These are phyloP conservation scores for Microcaecilia unicolor DNA, from an alignment of 2,797 vertebrate genomes.

Conservation along the genomic window DNA sequence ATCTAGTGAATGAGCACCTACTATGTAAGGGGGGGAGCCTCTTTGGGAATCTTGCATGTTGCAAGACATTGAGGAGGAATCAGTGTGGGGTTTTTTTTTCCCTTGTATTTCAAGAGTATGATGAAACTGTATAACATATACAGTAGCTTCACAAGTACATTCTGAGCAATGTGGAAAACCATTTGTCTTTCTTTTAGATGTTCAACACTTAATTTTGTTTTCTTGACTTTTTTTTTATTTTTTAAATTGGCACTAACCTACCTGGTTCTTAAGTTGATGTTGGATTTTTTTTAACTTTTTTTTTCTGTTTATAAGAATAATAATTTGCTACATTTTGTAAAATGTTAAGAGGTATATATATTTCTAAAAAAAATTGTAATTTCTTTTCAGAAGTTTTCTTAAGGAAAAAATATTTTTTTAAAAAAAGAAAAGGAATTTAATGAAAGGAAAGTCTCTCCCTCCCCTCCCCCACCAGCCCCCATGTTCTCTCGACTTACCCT, in stretches of 20 bases:
- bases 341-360: conserved; percentile 76
- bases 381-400: conserved; percentile 84
- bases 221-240: conserved; percentile 53
- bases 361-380: conserved; percentile 74
- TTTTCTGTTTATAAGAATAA: conserved; percentile 58
- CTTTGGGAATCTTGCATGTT: too few relatives aligned
- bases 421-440: conserved; percentile 75
- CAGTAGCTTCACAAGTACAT: too few relatives aligned
- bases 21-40: too few relatives aligned
- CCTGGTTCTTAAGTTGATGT: conserved; percentile 63
- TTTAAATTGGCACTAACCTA: conserved; percentile 58
- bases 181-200: too few relatives aligned
- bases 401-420: conserved; percentile 92
- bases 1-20: too few relatives aligned
- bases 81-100: too few relatives aligned
- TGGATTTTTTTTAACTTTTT: conserved; percentile 56
- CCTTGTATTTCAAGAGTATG: too few relatives aligned
- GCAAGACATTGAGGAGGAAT: too few relatives aligned
- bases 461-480: conserved; percentile 27
- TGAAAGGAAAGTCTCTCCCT: conserved; percentile 65
- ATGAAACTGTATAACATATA: too few relatives aligned
- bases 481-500: conserved; percentile 20
- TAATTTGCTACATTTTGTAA: conserved; percentile 88
- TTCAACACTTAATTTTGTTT: conserved; percentile 58
- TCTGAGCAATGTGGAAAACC: too few relatives aligned